These are phyloP conservation scores for Fragum whitleyi DNA, from an alignment of 2,888 invertebrate genomes.

Conservation along the genomic window DNA sequence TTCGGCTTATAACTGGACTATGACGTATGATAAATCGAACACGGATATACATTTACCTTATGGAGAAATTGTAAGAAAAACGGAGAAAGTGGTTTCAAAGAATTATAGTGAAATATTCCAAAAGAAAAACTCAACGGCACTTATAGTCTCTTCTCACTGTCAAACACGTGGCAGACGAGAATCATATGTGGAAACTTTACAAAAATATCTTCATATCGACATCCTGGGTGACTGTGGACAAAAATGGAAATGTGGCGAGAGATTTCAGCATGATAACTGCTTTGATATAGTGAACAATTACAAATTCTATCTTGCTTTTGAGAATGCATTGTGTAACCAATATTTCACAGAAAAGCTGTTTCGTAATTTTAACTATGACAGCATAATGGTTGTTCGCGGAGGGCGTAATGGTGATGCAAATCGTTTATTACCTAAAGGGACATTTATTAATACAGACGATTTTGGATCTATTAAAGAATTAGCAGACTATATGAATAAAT, in stretches of 20 bases:
- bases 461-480: conserved; percentile 35
- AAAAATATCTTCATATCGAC: conserved; percentile 6
- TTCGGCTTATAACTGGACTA: conserved; percentile 6
- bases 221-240: conserved; percentile 39
- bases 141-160: background rate
- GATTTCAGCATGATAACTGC: conserved; percentile 46
- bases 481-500: conserved; percentile 30
- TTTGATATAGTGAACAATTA: conserved; percentile 46
- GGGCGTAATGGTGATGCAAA: conserved; percentile 24
- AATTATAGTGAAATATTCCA: background rate
- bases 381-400: conserved; percentile 31
- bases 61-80: background rate
- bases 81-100: background rate
- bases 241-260: conserved; percentile 49
- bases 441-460: conserved; percentile 39
- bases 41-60: conserved; percentile 11
- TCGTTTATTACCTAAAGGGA: conserved; percentile 29
- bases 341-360: conserved; percentile 3
- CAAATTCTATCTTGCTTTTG: conserved; percentile 25
- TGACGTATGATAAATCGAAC: conserved; percentile 20
- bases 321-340: background rate
- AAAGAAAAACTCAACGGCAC: background rate
- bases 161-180: background rate
- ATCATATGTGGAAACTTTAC: background rate
- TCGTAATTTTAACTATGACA: conserved; percentile 5